Evolutionary conservation across 1,140 invertebrate genomes (phyloP), one percentile per base, ranked within the genome.

Genomic region (Leptinotarsa lineolata): DNA sequence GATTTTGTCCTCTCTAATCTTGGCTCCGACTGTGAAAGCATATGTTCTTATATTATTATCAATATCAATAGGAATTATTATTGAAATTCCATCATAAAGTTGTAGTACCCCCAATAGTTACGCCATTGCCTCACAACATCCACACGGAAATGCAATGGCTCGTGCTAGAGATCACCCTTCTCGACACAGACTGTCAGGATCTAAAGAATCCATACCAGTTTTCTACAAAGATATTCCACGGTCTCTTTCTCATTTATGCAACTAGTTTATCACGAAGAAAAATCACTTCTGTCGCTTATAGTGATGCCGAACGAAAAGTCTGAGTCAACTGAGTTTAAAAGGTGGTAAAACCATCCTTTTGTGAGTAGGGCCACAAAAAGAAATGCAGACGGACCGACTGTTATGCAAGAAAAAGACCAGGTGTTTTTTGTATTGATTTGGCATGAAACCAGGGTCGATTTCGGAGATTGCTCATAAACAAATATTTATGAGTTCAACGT

Each of bases 81-180:
- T 39, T 39, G 30, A 39, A 39, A 11, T 39, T 39, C 3, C 1
- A 39, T 39, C 8, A 11, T 39, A 8, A 30, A 30, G 30, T 11
- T 1, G 30, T 39, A 11, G 8, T 13, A 54, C 46, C 69, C 16
- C 30, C 66, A 44, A 18, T 12, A 6, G 30, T 18, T 48, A 18
- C n/a, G 8, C 16, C 66, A 30, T 45, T 48, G 6, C 15, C 66
- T 18, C 0, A 54, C 48, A n/a, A 54, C 48, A 54, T 54, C 39
- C 39, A 87, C 80, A 77, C 86, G 87, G 75, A 54, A 75, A 80
- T 78, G 75, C 72, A 76, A 76, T 65, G 77, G 77, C 75, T 75
- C 77, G 77, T 76, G 77, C 73, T 76, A 58, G 54, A 39, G 64
- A 67, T 69, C 72, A 66, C 69, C 63, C 73, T 73, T 71, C 69